phyloP scores from a whole-genome alignment of 30 jellyfish, hydroid and myxozoan genomes.

The Aurelia sp. region DNA sequence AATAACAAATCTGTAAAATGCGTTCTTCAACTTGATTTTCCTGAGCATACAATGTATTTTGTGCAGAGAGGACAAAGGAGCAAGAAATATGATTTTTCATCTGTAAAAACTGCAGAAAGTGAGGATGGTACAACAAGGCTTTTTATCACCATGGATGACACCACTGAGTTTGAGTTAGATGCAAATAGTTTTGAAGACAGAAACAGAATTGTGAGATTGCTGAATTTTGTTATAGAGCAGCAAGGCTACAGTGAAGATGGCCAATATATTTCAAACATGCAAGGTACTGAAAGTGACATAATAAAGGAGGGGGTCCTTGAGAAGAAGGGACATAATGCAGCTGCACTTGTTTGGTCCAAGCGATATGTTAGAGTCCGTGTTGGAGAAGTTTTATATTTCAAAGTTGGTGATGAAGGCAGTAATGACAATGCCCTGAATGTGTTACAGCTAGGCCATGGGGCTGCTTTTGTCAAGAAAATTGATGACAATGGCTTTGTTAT shows the following conservation, averaged over 20 bases:
- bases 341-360: constrained; percentile 87
- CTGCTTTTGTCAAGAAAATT: constrained; percentile 59
- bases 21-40: constrained; percentile 88
- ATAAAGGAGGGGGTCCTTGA: constrained; percentile 81
- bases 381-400: constrained; percentile 86
- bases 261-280: constrained; percentile 19
- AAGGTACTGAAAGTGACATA: constrained; percentile 31
- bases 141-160: constrained; percentile 65
- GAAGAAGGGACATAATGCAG: constrained; percentile 95
- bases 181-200: constrained; percentile 83
- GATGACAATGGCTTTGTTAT: constrained; percentile 81
- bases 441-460: constrained; percentile 67
- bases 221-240: constrained; percentile 63
- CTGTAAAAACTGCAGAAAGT: constrained; percentile 70
- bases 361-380: constrained; percentile 73
- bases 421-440: constrained; percentile 84
- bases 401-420: constrained; percentile 82
- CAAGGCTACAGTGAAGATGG: constrained; percentile 67
- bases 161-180: constrained; percentile 83
- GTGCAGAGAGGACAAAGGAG: constrained; percentile 75
- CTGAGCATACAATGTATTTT: constrained; percentile 79
- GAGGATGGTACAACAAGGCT: constrained; percentile 92
- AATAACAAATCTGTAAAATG: constrained; percentile 75
- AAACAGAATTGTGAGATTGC: constrained; percentile 72
- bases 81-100: constrained; percentile 55